Evolutionary conservation across 2,888 invertebrate species (phyloP), one percentile per base, ranked within the genome.

Genomic region (Gastracanthus pulcherrimus): DNA sequence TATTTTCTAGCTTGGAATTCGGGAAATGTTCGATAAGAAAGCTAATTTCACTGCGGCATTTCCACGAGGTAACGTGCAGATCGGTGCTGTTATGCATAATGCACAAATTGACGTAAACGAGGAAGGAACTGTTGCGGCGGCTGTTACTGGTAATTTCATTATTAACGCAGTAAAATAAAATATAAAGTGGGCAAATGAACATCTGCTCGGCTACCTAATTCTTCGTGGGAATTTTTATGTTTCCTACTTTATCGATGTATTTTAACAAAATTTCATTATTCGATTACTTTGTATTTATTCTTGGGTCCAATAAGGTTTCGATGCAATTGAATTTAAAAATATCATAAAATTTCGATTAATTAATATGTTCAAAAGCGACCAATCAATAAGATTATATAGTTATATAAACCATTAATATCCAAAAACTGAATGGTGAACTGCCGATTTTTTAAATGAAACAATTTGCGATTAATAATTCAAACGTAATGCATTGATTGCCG

Each of bases 31-130:
- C 87, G 88, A 92, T 1, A 83, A 90, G 1, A 90, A 91, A 7
- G 93, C 95, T 0, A 94, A 95, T 86, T 91, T 96, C 0, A 92
- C 93, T 0, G 93, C 93, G 23, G 94, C 95, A 64, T 91, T 93
- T 51, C 90, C 92, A 2, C 89, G 89, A 0, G 83, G 85, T 2
- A 31, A n/a, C 62, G 74, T 93, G 0, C 91, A 92, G 76, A 92
- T 95, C 4, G 93, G 92, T 85, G 93, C 92, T 76, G 91, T 95
- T 13, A 88, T 94, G 64, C 95, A 95, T 86, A 94, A 94, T 86
- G 94, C 95, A 0, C 93, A 93, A 86, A 93, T 96, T 87, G 92
- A 94, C 62, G 94, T 95, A 0, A 94, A 94, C 81, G 95, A 96
- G 89, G 89, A 92, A 23, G 95, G 95, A 62, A 95, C 95, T 0